phyloP scores from a whole-genome alignment of 2,888 invertebrate species.

The Mythimna albipuncta region DNA sequence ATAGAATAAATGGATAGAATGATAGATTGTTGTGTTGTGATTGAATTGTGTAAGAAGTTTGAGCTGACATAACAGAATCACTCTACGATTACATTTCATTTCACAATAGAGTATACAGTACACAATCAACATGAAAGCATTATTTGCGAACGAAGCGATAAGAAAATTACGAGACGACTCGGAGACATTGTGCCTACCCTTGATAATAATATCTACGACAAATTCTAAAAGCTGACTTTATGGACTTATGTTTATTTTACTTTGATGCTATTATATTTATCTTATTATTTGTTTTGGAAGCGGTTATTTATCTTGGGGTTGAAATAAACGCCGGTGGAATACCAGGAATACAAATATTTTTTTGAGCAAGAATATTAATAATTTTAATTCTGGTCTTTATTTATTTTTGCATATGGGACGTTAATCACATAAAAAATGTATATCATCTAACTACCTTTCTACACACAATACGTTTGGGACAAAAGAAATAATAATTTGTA shows the following conservation, averaged over 20 bases:
- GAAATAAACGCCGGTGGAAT: constrained; percentile 6
- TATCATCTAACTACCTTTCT: too few species aligned
- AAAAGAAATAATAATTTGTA: too few species aligned
- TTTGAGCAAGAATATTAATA: background rate
- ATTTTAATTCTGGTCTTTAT: background rate
- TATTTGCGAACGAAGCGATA: constrained; percentile 68
- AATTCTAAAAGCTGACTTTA: constrained; percentile 49
- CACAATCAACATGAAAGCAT: constrained; percentile 58
- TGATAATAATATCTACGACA: constrained; percentile 46
- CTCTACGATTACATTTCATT: constrained; percentile 25
- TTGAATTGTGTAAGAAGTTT: background rate
- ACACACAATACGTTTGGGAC: too few species aligned
- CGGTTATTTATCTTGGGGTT: constrained; percentile 26
- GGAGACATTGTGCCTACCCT: constrained; percentile 60
- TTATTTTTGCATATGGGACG: background rate
- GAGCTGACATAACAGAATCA: constrained; percentile 8
- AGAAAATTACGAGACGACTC: constrained; percentile 68
- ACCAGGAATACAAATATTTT: background rate
- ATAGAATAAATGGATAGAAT: background rate
- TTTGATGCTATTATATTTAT: constrained; percentile 28
- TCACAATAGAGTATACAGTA: constrained; percentile 37
- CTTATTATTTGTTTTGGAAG: constrained; percentile 33
- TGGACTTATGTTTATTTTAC: constrained; percentile 29
- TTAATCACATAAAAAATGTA: too few species aligned
- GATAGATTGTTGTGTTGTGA: background rate